Evolutionary conservation across 2,113 vertebrate species (phyloP), one percentile per base, ranked within the genome.

Genomic region (Cyprinodon tularosa): DNA sequence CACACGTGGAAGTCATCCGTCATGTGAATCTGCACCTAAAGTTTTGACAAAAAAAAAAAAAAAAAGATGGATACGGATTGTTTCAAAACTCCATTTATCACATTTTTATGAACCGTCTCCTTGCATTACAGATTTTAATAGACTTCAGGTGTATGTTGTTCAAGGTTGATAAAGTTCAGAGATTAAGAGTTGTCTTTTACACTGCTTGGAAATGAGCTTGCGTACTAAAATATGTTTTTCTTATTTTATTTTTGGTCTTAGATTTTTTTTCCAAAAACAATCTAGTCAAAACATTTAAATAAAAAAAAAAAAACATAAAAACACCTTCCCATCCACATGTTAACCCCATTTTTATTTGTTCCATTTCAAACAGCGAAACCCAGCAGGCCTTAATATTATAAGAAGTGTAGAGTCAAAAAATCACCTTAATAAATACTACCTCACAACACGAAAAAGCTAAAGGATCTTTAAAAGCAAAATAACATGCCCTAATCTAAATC

Each of bases 41-140:
- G 2, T 57, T 44, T 36, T 65, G 82, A 57, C 17, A 14, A 86
- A 76, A 83, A 89, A 90, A 90, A 42, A 81, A 78, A 69, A 90
- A 42, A 81, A 78, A 69, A 71, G 62, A 70, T 42, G 22, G 70
- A 83, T 74, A 62, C 65, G 82, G 15, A 71, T 71, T 60, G 73
- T 82, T 61, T 65, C 62, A 74, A 71, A 73, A 76, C n/a, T 67
- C 37, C 40, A 69, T 53, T 75, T 66, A 74, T 45, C 53, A 67
- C 61, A 69, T 83, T 65, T 77, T 72, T 83, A 36, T 86, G 82
- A 86, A 64, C 53, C 48, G 63, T 66, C 14, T 14, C 60, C 68
- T 36, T 66, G 63, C 44, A 40, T 38, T 29, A 40, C 1, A 20
- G 4, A 3, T 9, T 82, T 9, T 74, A 29, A 76, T 39, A 61